Evolutionary conservation across 2,113 vertebrate species (phyloP).

Genomic region (Cichladusa arquata): DNA sequence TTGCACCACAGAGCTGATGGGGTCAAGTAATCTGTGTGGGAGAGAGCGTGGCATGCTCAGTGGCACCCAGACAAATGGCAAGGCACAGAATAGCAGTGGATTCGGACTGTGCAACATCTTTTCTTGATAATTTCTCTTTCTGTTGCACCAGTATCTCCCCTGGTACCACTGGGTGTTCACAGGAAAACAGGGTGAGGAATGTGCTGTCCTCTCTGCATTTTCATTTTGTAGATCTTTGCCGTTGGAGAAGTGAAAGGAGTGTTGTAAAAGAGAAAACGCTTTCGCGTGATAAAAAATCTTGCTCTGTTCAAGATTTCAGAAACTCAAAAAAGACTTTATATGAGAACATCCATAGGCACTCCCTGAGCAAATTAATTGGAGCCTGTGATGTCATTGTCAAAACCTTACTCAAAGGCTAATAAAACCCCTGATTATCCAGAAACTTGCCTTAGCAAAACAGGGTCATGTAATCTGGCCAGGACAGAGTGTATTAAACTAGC

Average conservation of each 20-base stretch:
- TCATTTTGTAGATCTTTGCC: background rate
- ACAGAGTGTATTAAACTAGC: background rate
- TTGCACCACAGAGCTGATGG: background rate
- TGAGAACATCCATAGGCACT: background rate
- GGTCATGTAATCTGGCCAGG: background rate
- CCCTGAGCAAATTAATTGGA: background rate
- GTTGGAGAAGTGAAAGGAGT: background rate
- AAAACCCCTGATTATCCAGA: slow-evolving; percentile 1
- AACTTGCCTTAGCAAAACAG: background rate
- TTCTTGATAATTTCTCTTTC: background rate
- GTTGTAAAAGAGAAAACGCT: background rate
- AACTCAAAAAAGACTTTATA: background rate
- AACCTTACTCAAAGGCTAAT: background rate
- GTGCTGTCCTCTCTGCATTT: background rate
- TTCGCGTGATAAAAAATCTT: background rate
- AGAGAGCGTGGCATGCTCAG: rapidly evolving
- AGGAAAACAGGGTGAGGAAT: background rate
- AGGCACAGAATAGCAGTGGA: no score
- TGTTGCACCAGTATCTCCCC: background rate
- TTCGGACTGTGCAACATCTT: background rate
- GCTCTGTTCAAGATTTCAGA: background rate
- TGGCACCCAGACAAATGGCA: background rate
- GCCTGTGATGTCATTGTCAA: slow-evolving; percentile 23
- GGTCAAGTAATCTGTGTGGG: background rate
- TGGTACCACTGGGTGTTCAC: background rate